Evolutionary conservation across 2,888 invertebrate genomes (phyloP), one percentile per base, ranked within the genome.

Genomic region (Biston stratarius): DNA sequence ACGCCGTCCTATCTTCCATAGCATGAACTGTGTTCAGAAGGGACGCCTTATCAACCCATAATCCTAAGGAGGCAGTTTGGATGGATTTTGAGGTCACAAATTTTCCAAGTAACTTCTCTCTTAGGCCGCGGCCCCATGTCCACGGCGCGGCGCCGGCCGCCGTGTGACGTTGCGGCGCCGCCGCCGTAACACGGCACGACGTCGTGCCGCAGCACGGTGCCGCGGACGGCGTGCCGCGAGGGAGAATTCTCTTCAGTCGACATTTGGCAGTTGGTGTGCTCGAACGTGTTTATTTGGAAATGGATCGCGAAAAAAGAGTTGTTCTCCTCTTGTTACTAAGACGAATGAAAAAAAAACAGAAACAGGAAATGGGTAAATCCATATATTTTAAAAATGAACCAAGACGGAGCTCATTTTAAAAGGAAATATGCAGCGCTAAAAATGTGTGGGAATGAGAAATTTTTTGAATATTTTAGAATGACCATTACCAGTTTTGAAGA

Each of bases 371-470:
- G 51, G 60, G 58, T 59, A 59, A 59, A 52, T 52, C 52, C 52
- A 36, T 52, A 52, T 14, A 52, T 52, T 52, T 52, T n/a, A n/a
- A 38, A n/a, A 57, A 61, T 61, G 61, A 70, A 70, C 64, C 67
- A 57, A 55, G 72, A 70, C 57, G 73, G 71, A 59, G 59, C 59
- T 71, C 65, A 73, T 69, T 73, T 73, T 47, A 67, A 67, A 45
- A 73, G 70, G 66, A 69, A 69, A 69, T 73, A 68, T 66, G 67
- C 47, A 66, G 69, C 68, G 62, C 56, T 69, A 53, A 69, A 73
- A 71, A 57, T 68, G 52, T 55, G 64, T 69, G 58, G 58, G 48
- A 45, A 60, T 56, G 56, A 61, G 36, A 56, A 38, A 42, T 63
- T 64, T 64, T 64, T 56, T 48, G 59, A 56, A 61, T 68, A 73